Evolutionary conservation across 2,888 invertebrate genomes (phyloP), one percentile per base, ranked within the genome.

Genomic region (Archips crataeganus): DNA sequence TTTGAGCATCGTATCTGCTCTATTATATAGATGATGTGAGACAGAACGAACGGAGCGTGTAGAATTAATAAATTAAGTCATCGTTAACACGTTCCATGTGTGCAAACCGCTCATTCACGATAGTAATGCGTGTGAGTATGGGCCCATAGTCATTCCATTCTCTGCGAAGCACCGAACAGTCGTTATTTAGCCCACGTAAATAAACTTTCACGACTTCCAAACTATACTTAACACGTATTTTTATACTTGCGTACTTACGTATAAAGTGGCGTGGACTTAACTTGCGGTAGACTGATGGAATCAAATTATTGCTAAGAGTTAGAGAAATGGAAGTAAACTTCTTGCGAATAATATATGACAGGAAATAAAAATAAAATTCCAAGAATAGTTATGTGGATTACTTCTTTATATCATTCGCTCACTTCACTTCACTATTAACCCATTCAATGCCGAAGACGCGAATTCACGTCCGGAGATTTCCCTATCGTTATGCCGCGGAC

Each of bases 181-280:
- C 10, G 10, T 57, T 57, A 11, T 57, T 32, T 57, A 32, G 57
- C 57, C 2, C 57, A 32, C 57, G 54, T 6, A 54, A 32, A 57
- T 57, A 57, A 54, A 57, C 57, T 57, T 57, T 57, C 32, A 57
- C 13, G 57, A 32, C 32, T 57, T 57, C 23, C 32, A 57, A 32
- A 57, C 57, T 54, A 54, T 54, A 15, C 51, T 15, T 54, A 54
- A 54, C 23, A 54, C 51, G 23, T 13, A 15, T 15, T 15, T 15
- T 15, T 15, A 23, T 54, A 13, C 3, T n/a, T 49, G 2, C 10
- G 2, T 10, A 11, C 51, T 54, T 54, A n/a, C 49, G 49, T n/a
- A 49, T 13, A n/a, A 49, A n/a, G 49, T 49, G 15, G 15, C 0
- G n/a, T 49, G n/a, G n/a, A 13, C 49, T 54, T 15, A 15, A 54